Base-by-base conservation (phyloP, 92 coral and sea anemone species). In the Parazoanthus atlanticus region DNA sequence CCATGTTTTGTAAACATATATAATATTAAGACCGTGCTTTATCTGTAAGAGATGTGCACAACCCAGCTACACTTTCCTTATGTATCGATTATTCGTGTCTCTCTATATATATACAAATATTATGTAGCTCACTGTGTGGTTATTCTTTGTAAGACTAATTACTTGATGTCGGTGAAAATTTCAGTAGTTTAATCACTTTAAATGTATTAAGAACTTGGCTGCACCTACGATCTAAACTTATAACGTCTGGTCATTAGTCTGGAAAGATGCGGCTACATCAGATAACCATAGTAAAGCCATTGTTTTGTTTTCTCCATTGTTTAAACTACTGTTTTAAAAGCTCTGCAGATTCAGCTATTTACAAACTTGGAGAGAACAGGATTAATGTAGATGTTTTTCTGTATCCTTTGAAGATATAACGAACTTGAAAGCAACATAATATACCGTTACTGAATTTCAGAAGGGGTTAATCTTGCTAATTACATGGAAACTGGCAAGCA, bases 181-280 rank as follows among this genome's bases (percentile, higher is more conserved):
- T 33, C 58, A 13, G 58, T 13, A 52, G 21, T 52, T 16, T 32
- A 75, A 36, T 75, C 79, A 33, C 4, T 36, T 36, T 17, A 8
- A 17, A 33, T 36, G 79, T 75, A 3, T 75, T 73, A 38, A 73
- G 36, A 32, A 19, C 23, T 73, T 30, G 36, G 77, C 77, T 75
- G 52, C 49, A 75, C 36, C 34, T 71, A 28, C 30, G 19, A 29
- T 12, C 19, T 17, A 11, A 28, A 71, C 21, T 30, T 30, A 71
- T 71, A 28, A 10, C 21, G 33, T 71, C 36, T 28, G 36, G 16
- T 71, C 8, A 36, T 41, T n/a, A 38, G 80, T 36, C 49, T 40
- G 33, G 30, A 46, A 76, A 76, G 80, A 76, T 76, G 54, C 26
- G n/a, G n/a, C 80, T 76, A 21, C 80, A 76, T 36, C 46, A 76